Evolutionary conservation across 2,113 vertebrate species (phyloP), one percentile per base, ranked within the genome.

Genomic region (Ceyx melanurus): DNA sequence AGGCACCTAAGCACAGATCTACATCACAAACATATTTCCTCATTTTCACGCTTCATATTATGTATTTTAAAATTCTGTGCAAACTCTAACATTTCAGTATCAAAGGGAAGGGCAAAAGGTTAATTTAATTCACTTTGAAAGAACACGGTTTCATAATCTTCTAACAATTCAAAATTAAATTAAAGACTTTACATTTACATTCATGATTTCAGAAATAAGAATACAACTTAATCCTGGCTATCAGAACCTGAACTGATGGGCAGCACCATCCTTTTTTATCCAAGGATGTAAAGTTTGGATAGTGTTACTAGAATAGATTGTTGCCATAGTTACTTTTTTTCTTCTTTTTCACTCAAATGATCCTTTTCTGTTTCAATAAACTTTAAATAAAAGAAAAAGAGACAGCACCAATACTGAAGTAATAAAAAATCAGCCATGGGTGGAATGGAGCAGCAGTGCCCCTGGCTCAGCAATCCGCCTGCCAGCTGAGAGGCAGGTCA

Each of bases 121-220:
- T 98, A 97, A 98, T 96, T 94, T 88, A 66, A 94, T 92, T 86
- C 95, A 97, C 90, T 98, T 97, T 95, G 79, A 96, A 91, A 93
- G 37, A 97, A 97, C 89, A 83, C 68, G 35, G 94, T 96, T 97
- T 94, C 88, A 96, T 93, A 93, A 96, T 83, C 87, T 85, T 86
- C 48, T 77, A 93, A 88, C 68, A 94, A 92, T 87, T 95, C 88
- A 92, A 92, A 82, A 71, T 60, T 91, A 90, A 96, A 94, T 96
- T 61, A 75, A 93, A 11, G 35, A 78, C 15, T 80, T 89, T 43
- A 94, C 88, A 82, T 97, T 97, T 97, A 97, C 93, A 94, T 92
- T 96, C 56, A 86, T 67, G 40, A 61, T 94, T 96, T 74, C 73
- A 96, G 97, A 97, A 98, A 97, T 96, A 97, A 87, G 91, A 77